Conservation (phyloP, 2,888 invertebrate species). For the Ochropleura plecta region DNA sequence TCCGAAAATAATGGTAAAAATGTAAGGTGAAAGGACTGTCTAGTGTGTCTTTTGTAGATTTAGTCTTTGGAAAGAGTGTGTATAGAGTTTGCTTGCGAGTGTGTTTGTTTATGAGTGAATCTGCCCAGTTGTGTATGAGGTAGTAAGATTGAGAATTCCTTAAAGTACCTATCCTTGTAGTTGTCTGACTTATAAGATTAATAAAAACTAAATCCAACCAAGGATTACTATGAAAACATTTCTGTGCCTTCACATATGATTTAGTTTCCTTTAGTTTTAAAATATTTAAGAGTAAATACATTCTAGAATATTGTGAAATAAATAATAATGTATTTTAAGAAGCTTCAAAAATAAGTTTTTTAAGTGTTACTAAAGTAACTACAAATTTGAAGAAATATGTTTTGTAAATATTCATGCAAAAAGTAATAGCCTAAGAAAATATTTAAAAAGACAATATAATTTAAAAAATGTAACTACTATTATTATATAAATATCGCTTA, state of each 20-base stretch:
- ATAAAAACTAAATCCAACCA: neutral
- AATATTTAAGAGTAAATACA: neutral
- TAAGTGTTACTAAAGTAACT: neutral
- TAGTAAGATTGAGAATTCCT: neutral
- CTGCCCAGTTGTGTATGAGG: neutral
- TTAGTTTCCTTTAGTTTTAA: neutral
- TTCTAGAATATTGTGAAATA: neutral
- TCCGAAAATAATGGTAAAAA: neutral
- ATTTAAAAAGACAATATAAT: conserved; percentile 8
- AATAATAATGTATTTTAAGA: neutral
- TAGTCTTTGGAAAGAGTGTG: neutral
- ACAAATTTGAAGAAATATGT: neutral
- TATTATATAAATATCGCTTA: conserved; percentile 6
- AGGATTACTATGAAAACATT: neutral
- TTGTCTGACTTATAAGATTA: neutral
- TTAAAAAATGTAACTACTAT: neutral
- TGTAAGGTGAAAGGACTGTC: neutral
- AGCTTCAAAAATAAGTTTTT: neutral
- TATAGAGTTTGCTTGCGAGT: neutral
- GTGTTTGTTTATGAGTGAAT: neutral
- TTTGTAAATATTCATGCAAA: conserved; percentile 33
- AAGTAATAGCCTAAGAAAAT: neutral
- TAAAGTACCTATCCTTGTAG: neutral
- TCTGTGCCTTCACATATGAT: neutral
- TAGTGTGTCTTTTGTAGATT: neutral